phyloP scores from a whole-genome alignment of 2,113 vertebrate species.

The Oreocharis arfaki region DNA sequence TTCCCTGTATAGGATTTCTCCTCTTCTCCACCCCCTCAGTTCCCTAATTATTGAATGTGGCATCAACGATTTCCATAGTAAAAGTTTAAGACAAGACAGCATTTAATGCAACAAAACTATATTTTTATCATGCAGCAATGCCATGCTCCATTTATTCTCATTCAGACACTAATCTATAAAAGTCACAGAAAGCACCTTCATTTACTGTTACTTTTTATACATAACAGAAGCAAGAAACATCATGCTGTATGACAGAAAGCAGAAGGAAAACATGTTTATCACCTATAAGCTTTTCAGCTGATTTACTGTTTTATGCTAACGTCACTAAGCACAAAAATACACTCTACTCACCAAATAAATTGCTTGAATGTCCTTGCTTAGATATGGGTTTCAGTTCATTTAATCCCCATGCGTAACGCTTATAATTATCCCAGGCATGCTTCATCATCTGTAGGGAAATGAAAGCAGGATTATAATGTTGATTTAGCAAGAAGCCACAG shows the following conservation, averaged over 20 bases:
- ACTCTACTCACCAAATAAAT: constrained; percentile 93
- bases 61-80: background rate
- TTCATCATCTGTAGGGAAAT: constrained; percentile 92
- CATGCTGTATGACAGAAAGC: background rate
- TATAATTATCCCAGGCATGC: constrained; percentile 96
- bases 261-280: constrained; percentile 2
- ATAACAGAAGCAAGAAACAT: background rate
- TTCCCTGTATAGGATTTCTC: background rate
- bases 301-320: constrained; percentile 24
- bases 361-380: constrained; percentile 96
- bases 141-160: background rate
- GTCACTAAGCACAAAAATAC: constrained; percentile 52
- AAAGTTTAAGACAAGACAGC: background rate
- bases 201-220: background rate
- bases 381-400: constrained; percentile 95
- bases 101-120: background rate
- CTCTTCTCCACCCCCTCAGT: background rate
- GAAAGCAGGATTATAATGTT: constrained; percentile 60
- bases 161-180: background rate
- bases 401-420: constrained; percentile 92
- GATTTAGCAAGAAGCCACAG: constrained; percentile 48
- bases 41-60: background rate
- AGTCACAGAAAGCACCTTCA: background rate
- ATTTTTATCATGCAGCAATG: background rate
- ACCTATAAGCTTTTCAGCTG: constrained; percentile 40